Evolutionary conservation across 2,113 vertebrate species (phyloP).

Genomic region (Phocoena sinus): DNA sequence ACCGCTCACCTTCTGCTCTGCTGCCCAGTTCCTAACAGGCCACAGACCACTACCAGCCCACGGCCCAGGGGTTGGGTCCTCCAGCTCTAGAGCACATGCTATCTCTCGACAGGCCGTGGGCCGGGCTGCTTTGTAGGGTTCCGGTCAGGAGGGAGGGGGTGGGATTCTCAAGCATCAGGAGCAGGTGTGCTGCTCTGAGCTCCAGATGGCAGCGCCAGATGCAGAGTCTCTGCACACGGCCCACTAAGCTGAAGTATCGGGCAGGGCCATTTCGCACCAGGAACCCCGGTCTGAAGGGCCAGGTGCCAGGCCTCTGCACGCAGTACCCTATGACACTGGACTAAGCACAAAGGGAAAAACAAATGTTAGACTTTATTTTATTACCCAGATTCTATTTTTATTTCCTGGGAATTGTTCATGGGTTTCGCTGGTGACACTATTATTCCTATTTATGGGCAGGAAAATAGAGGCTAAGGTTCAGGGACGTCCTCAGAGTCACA

Average conservation of each 20-base stretch:
- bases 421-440: not conserved
- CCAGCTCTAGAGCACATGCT: not conserved
- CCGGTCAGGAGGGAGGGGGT: not conserved
- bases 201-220: not conserved
- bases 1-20: too few relatives aligned
- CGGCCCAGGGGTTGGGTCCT: too few relatives aligned
- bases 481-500: not conserved
- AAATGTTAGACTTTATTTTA: not conserved
- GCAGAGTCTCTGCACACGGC: not conserved
- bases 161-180: not conserved
- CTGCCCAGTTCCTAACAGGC: too few relatives aligned
- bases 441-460: not conserved
- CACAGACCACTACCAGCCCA: too few relatives aligned
- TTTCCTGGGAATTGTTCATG: not conserved
- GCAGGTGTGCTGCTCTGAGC: not conserved
- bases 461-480: not conserved
- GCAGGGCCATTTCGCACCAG: not conserved
- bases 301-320: not conserved
- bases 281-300: not conserved
- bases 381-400: not conserved
- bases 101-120: not conserved
- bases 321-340: not conserved
- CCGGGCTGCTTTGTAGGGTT: not conserved
- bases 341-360: not conserved
- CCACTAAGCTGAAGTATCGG: rapidly evolving